Evolutionary conservation across 2,797 vertebrate genomes (phyloP), one percentile per base, ranked within the genome.

Genomic region (Galagoides demidoff): DNA sequence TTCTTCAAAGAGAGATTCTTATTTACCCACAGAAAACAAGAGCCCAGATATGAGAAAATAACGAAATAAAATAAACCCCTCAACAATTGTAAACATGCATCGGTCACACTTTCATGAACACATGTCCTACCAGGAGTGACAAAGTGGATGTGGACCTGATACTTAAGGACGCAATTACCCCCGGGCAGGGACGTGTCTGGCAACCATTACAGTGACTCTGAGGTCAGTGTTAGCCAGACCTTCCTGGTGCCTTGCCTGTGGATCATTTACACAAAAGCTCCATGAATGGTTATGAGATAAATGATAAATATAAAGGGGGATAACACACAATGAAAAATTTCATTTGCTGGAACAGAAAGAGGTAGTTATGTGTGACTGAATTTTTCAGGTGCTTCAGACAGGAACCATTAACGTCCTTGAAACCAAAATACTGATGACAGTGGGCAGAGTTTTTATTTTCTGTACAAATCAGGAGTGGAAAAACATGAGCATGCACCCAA

Each of bases 381-480:
- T 83, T 92, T 95, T 93, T 85, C 73, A 90, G 94, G 97, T 95
- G 49, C 68, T 89, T 85, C 78, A 82, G 81, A 52, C 55, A 93
- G 78, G 64, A 74, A 64, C 76, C 78, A 83, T 27, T 71, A 64
- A 93, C 34, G 77, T 87, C 88, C 88, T 94, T 96, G 85, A 95
- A 95, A 93, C 57, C 68, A 73, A 96, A 90, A 71, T 71, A 82
- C n/a, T 89, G 70, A 71, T 92, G 59, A 89, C 20, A 73, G 74
- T 87, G 86, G 91, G 84, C 59, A 97, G 49, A 64, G 45, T 88
- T 82, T 90, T 55, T 95, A 45, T 94, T 96, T 95, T 96, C 89
- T 93, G 89, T 93, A 96, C 85, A 97, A 96, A 97, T 95, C 91
- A 95, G 93, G 90, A 97, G 66, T 11, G 64, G 97, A 96, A 97